Evolutionary conservation across 2,888 invertebrate species (phyloP).

Genomic region (Calliphora vomitoria): DNA sequence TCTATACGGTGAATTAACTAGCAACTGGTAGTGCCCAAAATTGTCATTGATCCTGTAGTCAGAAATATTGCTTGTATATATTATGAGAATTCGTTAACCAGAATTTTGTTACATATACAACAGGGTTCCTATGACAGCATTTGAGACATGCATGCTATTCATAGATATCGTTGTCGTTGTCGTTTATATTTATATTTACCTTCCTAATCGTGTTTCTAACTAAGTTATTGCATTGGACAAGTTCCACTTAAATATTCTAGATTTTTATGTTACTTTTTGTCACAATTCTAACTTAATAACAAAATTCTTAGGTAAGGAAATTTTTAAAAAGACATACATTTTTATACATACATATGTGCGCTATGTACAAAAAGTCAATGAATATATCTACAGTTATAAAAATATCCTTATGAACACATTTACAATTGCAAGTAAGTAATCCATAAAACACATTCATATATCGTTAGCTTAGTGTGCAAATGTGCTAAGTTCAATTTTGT

Average conservation of each 20-base stretch:
- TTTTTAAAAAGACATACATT: neutral
- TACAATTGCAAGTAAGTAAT: neutral
- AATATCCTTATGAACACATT: neutral
- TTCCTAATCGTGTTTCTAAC: conserved; percentile 36
- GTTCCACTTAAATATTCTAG: conserved; percentile 40
- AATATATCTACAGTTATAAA: neutral
- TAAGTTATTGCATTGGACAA: conserved; percentile 51
- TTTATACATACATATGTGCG: neutral
- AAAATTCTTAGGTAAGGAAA: conserved; percentile 7
- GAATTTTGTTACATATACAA: neutral
- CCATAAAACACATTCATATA: neutral
- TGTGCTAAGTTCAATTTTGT: too few species aligned
- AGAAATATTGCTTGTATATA: too few species aligned
- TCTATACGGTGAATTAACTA: too few species aligned
- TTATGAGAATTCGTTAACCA: too few species aligned
- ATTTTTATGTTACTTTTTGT: neutral
- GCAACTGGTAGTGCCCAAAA: too few species aligned
- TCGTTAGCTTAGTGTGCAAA: too few species aligned
- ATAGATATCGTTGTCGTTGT: neutral
- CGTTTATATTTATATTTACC: conserved; percentile 34
- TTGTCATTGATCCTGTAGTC: too few species aligned
- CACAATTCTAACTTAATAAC: neutral
- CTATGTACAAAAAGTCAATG: neutral
- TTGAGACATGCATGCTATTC: neutral
- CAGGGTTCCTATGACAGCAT: neutral